Conservation (phyloP, 2,888 invertebrate species). For the Marasmarcha lunaedactyla region DNA sequence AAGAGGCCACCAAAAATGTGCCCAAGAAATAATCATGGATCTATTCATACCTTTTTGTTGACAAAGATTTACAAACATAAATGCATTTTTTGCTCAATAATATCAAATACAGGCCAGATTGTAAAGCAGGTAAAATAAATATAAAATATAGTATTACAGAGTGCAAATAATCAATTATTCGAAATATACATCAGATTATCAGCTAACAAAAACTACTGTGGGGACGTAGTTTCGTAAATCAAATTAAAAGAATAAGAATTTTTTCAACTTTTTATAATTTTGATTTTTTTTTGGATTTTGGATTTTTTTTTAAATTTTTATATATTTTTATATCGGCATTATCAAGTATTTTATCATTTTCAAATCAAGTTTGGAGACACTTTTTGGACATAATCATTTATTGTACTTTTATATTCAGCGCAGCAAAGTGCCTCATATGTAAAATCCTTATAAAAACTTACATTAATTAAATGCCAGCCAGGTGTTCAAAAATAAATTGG, state of each 20-base stretch:
- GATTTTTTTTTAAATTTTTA: conserved; percentile 33
- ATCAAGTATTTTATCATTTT: conserved; percentile 36
- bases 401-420: conserved; percentile 59
- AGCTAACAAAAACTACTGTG: background rate
- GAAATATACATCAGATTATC: too few relatives aligned
- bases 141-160: too few relatives aligned
- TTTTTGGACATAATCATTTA: conserved; percentile 37
- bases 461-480: conserved; percentile 41
- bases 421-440: conserved; percentile 51
- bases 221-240: conserved; percentile 19
- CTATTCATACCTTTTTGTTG: too few relatives aligned
- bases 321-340: conserved; percentile 29
- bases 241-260: conserved; percentile 27
- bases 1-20: too few relatives aligned
- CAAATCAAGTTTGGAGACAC: conserved; percentile 53
- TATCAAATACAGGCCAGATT: too few relatives aligned
- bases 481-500: conserved; percentile 26
- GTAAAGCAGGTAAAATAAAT: background rate
- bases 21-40: too few relatives aligned
- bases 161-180: too few relatives aligned
- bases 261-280: conserved; percentile 26
- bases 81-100: too few relatives aligned
- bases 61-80: too few relatives aligned
- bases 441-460: conserved; percentile 64
- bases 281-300: conserved; percentile 28